phyloP scores from a whole-genome alignment of 1,140 invertebrate species.

The Matsumurasca onukii region DNA sequence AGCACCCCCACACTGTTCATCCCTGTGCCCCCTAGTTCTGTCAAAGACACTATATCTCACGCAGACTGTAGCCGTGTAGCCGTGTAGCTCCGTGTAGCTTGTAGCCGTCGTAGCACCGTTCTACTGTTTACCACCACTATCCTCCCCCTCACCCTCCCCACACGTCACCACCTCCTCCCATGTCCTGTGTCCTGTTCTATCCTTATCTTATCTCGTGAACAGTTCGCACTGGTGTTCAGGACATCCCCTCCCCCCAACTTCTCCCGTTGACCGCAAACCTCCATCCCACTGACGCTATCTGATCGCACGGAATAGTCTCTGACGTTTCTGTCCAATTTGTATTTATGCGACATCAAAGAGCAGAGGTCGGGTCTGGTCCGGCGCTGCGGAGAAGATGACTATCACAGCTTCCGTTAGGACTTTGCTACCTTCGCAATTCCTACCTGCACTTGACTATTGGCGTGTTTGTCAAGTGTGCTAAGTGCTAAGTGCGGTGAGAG shows the following conservation, averaged over 20 bases:
- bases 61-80: not conserved
- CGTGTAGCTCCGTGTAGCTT: not conserved
- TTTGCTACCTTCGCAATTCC: too few relatives aligned
- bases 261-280: not conserved
- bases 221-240: constrained; percentile 9
- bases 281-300: not conserved
- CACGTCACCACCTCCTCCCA: not conserved
- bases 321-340: constrained; percentile 2
- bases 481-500: too few relatives aligned
- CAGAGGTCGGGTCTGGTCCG: not conserved
- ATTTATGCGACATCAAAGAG: constrained; percentile 22
- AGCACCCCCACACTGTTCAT: not conserved
- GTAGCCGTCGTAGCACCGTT: not conserved
- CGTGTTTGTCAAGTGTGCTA: too few relatives aligned
- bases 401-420: too few relatives aligned
- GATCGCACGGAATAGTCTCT: not conserved
- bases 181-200: not conserved
- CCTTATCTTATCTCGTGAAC: constrained; percentile 9
- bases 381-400: too few relatives aligned
- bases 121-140: not conserved
- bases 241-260: not conserved
- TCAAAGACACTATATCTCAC: constrained; percentile 23
- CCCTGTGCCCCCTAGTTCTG: not conserved
- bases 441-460: too few relatives aligned
- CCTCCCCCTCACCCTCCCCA: not conserved